Evolutionary conservation across 2,113 vertebrate species (phyloP).

Genomic region (Oncorhynchus tshawytscha): DNA sequence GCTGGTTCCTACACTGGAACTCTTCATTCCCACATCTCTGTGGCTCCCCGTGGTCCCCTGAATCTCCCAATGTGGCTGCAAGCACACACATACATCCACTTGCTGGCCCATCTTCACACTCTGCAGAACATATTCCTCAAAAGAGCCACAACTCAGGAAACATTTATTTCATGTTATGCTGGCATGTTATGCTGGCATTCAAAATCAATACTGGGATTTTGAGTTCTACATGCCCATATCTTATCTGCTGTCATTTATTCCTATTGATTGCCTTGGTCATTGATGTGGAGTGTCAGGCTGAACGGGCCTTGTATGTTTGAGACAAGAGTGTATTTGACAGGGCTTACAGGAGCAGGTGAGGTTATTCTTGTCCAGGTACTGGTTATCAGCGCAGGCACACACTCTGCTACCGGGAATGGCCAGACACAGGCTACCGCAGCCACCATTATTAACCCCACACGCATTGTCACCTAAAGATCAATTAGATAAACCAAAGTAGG

Average conservation of each 20-base stretch:
- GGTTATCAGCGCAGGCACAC: constrained; percentile 85
- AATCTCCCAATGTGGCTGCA: constrained; percentile 72
- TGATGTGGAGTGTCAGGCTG: constrained; percentile 12
- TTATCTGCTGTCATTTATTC: constrained; percentile 15
- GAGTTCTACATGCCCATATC: constrained; percentile 16
- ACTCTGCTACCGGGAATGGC: constrained; percentile 81
- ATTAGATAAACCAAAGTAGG: neutral
- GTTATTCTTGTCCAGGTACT: constrained; percentile 80
- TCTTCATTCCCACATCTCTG: constrained; percentile 76
- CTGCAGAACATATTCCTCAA: constrained; percentile 1
- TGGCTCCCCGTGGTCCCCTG: constrained; percentile 23
- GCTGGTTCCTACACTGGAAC: constrained; percentile 81
- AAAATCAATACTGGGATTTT: constrained; percentile 17
- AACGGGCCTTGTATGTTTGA: neutral
- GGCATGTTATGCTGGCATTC: neutral
- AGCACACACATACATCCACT: neutral
- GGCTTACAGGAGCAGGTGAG: constrained; percentile 80
- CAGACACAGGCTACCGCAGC: constrained; percentile 81
- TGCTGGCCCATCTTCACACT: constrained; percentile 4
- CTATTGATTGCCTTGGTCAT: constrained; percentile 1
- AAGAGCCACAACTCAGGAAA: neutral
- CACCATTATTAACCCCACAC: constrained; percentile 81
- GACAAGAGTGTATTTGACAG: neutral
- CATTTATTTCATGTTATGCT: too few species aligned
- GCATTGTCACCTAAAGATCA: constrained; percentile 78